Percentiles rank a stretch among this genome's conserved stretches.
Conservation (phyloP, 2,113 vertebrate species). For the Paraplagusia blochii region DNA sequence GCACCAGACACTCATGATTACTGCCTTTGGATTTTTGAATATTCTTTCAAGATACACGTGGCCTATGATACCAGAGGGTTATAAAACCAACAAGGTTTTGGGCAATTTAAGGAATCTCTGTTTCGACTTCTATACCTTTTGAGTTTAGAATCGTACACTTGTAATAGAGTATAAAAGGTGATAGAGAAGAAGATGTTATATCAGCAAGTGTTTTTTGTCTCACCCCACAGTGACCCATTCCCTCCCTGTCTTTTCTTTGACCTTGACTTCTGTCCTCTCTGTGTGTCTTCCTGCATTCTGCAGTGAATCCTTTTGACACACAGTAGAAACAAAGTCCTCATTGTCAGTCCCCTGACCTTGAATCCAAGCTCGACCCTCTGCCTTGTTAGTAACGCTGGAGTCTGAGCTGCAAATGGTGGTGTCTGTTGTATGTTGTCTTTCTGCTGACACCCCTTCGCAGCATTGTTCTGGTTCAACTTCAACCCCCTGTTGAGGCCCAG, state of each 20-base stretch:
- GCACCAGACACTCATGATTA: too few species aligned
- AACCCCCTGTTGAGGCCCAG: background rate
- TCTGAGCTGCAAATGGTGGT: background rate
- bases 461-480: conserved; percentile 6
- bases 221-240: conserved; percentile 44
- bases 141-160: background rate
- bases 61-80: too few species aligned
- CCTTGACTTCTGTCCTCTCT: background rate
- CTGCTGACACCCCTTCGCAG: background rate
- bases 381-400: background rate
- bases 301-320: conserved; percentile 1
- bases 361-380: background rate
- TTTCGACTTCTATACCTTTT: too few species aligned
- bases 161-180: background rate
- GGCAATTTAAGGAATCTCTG: too few species aligned
- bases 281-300: conserved; percentile 7
- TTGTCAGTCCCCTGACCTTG: conserved; percentile 9
- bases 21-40: too few species aligned
- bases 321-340: background rate
- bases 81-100: too few species aligned
- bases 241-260: conserved; percentile 9
- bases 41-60: too few species aligned
- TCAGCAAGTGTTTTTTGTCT: background rate
- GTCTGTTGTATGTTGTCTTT: background rate
- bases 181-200: background rate